phyloP scores from a whole-genome alignment of 2,797 vertebrate genomes.

The Alca torda region DNA sequence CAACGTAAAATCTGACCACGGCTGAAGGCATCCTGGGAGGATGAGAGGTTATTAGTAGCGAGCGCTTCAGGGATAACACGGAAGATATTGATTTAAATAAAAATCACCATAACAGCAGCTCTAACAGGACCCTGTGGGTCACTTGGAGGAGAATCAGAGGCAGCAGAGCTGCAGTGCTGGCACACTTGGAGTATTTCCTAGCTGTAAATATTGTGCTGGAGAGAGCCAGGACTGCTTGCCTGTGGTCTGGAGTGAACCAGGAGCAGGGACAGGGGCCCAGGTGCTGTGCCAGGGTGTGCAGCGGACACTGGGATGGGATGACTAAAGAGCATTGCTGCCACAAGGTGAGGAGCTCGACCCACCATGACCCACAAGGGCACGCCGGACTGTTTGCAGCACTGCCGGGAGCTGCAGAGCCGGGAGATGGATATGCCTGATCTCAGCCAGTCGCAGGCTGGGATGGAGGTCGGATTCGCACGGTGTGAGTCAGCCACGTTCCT shows the following conservation, averaged over 20 bases:
- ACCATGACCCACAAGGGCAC: rapidly evolving
- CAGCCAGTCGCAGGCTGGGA: not conserved
- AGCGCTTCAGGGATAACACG: not conserved
- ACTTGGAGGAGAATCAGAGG: not conserved
- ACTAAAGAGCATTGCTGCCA: not conserved
- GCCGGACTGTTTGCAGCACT: rapidly evolving
- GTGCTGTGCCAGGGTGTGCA: not conserved
- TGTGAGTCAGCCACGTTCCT: conserved; percentile 37
- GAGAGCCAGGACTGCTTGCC: not conserved
- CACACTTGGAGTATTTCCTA: not conserved
- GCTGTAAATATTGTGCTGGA: not conserved
- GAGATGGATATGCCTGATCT: not conserved
- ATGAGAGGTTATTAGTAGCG: not conserved
- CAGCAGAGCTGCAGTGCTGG: not conserved
- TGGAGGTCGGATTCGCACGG: conserved; percentile 8
- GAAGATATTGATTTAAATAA: conserved; percentile 42
- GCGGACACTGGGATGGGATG: not conserved
- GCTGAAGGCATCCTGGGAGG: not conserved
- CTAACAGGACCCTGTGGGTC: conserved; percentile 10
- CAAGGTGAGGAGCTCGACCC: not conserved
- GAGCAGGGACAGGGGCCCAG: not conserved
- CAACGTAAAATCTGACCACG: not conserved
- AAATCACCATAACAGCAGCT: not conserved
- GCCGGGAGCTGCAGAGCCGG: not conserved
- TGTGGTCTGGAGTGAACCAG: rapidly evolving